These are phyloP conservation scores for Neostethus bicornis DNA, from an alignment of 2,797 vertebrate species.

Conservation along the genomic window DNA sequence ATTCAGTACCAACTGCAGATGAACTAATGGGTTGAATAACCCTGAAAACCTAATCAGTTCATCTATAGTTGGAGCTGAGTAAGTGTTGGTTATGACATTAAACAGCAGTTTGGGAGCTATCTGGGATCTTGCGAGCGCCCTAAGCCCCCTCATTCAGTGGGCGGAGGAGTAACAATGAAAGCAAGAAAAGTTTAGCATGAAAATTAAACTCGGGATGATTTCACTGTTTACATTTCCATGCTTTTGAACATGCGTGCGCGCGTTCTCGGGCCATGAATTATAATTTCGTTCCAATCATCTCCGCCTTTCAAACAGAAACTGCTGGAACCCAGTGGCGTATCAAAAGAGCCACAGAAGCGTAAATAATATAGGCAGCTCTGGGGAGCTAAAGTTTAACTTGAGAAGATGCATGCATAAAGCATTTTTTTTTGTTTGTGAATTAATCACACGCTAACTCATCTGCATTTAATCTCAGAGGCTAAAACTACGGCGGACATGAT, in stretches of 20 bases:
- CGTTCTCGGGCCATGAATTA: constrained; percentile 20
- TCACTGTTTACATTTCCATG: constrained; percentile 16
- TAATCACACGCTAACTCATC: constrained; percentile 52
- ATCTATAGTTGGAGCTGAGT: too few relatives aligned
- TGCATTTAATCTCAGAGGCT: constrained; percentile 46
- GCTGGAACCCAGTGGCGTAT: constrained; percentile 39
- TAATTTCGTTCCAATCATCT: constrained; percentile 21
- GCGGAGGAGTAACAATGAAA: not conserved
- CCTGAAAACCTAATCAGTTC: too few relatives aligned
- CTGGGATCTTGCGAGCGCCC: too few relatives aligned
- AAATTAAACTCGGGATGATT: constrained; percentile 7
- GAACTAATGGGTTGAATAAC: too few relatives aligned
- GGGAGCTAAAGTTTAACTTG: constrained; percentile 45
- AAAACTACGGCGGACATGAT: constrained; percentile 28
- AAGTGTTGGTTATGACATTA: too few relatives aligned
- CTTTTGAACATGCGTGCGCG: not conserved
- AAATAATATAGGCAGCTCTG: constrained; percentile 44
- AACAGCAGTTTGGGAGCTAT: too few relatives aligned
- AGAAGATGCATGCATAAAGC: constrained; percentile 32
- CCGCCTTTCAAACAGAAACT: constrained; percentile 32
- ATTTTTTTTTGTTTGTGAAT: constrained; percentile 44
- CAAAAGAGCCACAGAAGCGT: constrained; percentile 36
- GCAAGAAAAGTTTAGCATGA: not conserved
- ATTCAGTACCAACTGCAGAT: too few relatives aligned
- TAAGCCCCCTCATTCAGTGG: too few relatives aligned